Evolutionary conservation across 37 sponge, comb jelly and placozoan genomes (phyloP), one percentile per base, ranked within the genome.

Genomic region (Ianthella basta): DNA sequence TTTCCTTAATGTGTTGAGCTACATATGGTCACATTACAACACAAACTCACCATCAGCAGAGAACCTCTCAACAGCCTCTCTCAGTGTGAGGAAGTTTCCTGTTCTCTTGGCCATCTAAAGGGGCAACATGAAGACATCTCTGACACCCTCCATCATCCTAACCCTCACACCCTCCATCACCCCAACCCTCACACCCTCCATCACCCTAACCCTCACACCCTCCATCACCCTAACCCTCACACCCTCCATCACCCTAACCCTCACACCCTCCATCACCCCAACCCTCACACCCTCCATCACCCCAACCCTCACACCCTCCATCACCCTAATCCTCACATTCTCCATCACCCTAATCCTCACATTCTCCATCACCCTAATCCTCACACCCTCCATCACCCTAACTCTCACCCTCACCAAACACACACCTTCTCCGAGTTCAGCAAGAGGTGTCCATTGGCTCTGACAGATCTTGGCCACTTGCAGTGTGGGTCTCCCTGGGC

Each of bases 391-490:
- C 61, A 44, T 44, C 50, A 44, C 65, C 3, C 65, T 21, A 61
- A 32, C 68, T 20, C 68, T 14, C 68, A 36, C 68, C 23, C 60
- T 6, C 57, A 55, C 4, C 0, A 59, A n/a, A n/a, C n/a, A 78
- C 82, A n/a, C 60, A 95, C 95, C 92, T 99, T 99, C 79, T 97
- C 97, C 24, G 93, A 95, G 87, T 99, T 97, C 81, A 99, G 88
- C 78, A 99, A 74, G 25, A 99, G 85, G 70, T 99, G 99, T 69
- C 99, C 99, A 83, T 99, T 99, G 24, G 90, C 92, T 64, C 99
- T 85, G 24, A 99, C 83, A 50, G 89, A 87, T 6, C 64, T 54
- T 30, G 99, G 99, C 99, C 99, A 99, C 65, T 72, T 83, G 79
- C 84, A 86, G 21, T 80, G 50, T 38, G 65, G 74, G 25, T 36